Base-by-base conservation (phyloP, 2,797 vertebrate species). In the Kryptolebias ocellatus region DNA sequence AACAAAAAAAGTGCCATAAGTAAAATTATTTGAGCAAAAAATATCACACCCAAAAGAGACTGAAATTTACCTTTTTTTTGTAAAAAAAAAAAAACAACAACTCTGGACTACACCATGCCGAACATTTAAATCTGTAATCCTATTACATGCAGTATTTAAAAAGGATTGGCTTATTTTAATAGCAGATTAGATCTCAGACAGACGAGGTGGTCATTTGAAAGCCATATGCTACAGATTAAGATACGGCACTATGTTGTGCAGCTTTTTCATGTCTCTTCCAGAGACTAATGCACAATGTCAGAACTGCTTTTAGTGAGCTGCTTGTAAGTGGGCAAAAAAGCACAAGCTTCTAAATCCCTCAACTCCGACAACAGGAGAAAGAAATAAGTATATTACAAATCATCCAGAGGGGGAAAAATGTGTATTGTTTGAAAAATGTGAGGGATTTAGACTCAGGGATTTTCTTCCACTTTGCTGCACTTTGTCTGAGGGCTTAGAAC, bases 141-240 rank as follows among this genome's bases (percentile, higher is more conserved):
- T 87, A 93, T 93, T 93, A 91, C 76, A 78, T 74, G 84, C 79
- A 84, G 89, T 92, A 80, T 89, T 89, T 91, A 87, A 90, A 91
- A 87, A 70, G 87, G 89, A 92, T 90, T 87, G 84, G 68, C 73
- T 90, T 91, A 88, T 90, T 92, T 90, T 88, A 88, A 90, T 90
- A 88, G 80, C 73, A 84, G 89, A 92, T 92, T 92, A 91, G 87
- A 92, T 92, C 81, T 91, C 85, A 87, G 83, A 88, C 85, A 89
- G 89, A 89, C 84, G 83, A 92, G 83, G 82, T 89, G 90, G 84
- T 90, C 87, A 90, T 92, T 87, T 83, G 81, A 90, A 86, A 91
- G 87, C 91, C 93, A 93, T 93, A 94, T 93, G 92, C 83, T 85
- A 87, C 84, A 91, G 91, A 92, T 93, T 91, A 92, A 80, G 79